These are phyloP conservation scores for Apotomis capreana DNA, from an alignment of 2,888 invertebrate genomes.

Conservation along the genomic window DNA sequence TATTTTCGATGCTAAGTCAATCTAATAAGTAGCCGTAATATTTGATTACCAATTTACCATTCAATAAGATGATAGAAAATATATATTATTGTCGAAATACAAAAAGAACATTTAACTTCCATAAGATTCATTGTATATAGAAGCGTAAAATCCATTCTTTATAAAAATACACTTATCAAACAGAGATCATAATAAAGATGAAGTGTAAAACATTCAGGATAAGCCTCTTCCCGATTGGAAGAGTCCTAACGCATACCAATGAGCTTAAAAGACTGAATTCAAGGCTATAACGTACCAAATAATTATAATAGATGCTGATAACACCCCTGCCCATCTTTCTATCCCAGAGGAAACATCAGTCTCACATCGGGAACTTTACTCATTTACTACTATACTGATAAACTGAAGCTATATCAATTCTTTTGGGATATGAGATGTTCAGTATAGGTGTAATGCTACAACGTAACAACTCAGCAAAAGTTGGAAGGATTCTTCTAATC, in stretches of 20 bases:
- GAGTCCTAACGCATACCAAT: constrained; percentile 32
- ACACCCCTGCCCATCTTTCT: constrained; percentile 10
- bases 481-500: constrained; percentile 29
- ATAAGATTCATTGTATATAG: too few species aligned
- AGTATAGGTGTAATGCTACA: constrained; percentile 6
- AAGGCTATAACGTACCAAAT: constrained; percentile 41
- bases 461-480: constrained; percentile 22
- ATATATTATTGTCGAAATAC: too few species aligned
- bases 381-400: too few species aligned
- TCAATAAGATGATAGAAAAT: too few species aligned
- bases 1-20: too few species aligned
- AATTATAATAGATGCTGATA: constrained; percentile 37
- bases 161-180: too few species aligned
- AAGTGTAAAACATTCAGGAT: constrained; percentile 20
- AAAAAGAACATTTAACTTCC: too few species aligned
- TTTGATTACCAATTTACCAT: too few species aligned
- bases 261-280: constrained; percentile 42
- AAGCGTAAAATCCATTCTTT: too few species aligned
- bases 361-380: too few species aligned
- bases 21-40: too few species aligned
- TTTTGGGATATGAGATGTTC: constrained; percentile 2
- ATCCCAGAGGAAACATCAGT: neutral
- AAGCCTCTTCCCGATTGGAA: constrained; percentile 19
- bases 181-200: neutral
- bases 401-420: too few species aligned